Percentiles rank a stretch among this genome's conserved stretches.
Conservation (phyloP, 2,888 invertebrate genomes). For the Netelia fuscicornis region DNA sequence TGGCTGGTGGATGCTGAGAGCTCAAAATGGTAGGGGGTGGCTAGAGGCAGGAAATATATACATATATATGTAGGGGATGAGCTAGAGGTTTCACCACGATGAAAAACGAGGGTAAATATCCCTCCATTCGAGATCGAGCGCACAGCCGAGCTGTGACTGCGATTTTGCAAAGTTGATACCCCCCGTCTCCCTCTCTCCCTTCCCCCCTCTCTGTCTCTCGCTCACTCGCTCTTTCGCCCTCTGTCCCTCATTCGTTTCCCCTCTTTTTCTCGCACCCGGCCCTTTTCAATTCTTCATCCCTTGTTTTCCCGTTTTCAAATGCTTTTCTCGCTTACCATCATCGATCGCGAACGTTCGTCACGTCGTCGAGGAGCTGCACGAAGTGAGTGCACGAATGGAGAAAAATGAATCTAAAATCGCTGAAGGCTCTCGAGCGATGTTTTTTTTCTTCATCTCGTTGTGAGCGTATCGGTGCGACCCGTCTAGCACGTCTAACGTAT, state of each 20-base stretch:
- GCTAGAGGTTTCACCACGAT: slow-evolving; percentile 55
- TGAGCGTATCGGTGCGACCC: too few relatives aligned
- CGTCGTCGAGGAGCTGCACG: not conserved
- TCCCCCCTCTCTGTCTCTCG: not conserved
- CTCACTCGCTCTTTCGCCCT: not conserved
- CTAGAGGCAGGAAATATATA: not conserved
- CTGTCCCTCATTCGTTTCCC: slow-evolving; percentile 37
- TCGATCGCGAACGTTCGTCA: too few relatives aligned
- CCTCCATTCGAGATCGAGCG: slow-evolving; percentile 56
- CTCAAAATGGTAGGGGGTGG: too few relatives aligned
- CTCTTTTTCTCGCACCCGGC: slow-evolving; percentile 29
- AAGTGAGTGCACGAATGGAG: slow-evolving; percentile 28
- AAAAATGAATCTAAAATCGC: slow-evolving; percentile 45
- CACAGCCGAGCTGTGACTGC: slow-evolving; percentile 56
- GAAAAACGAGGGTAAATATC: slow-evolving; percentile 60
- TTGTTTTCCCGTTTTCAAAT: too few relatives aligned
- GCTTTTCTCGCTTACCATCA: too few relatives aligned
- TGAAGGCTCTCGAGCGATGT: not conserved
- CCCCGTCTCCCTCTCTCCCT: slow-evolving; percentile 2
- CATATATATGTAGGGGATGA: slow-evolving; percentile 21
- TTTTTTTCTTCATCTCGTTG: not conserved
- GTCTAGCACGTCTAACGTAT: too few relatives aligned
- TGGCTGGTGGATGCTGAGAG: slow-evolving; percentile 35
- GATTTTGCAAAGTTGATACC: slow-evolving; percentile 60
- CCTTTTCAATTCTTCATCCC: slow-evolving; percentile 1